phyloP scores from a whole-genome alignment of 2,113 vertebrate genomes.

The Rhombomys opimus region DNA sequence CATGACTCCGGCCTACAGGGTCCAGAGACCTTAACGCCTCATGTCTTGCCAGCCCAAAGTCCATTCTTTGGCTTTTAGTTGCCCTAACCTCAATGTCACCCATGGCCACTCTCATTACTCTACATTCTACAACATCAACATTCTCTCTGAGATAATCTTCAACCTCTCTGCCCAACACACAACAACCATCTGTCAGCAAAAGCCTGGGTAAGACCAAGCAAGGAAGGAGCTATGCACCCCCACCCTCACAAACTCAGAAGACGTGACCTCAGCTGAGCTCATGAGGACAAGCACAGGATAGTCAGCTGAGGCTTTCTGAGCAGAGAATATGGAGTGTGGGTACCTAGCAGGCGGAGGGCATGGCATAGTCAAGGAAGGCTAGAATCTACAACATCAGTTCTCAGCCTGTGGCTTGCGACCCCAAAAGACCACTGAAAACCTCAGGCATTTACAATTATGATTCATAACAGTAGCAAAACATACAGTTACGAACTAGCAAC shows the following conservation, averaged over 20 bases:
- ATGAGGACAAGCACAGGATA: constrained; percentile 41
- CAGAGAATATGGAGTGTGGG: constrained; percentile 16
- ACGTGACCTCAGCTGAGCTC: constrained; percentile 53
- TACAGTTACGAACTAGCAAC: background rate
- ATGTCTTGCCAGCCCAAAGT: constrained; percentile 29
- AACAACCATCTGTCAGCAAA: constrained; percentile 68
- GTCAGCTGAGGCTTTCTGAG: constrained; percentile 51
- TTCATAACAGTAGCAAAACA: background rate
- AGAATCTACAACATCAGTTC: background rate
- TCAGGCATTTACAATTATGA: background rate
- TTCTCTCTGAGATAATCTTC: constrained; percentile 74
- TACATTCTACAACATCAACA: constrained; percentile 70
- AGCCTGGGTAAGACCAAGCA: constrained; percentile 23
- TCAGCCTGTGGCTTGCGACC: background rate
- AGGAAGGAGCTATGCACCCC: background rate
- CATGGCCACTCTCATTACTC: constrained; percentile 49
- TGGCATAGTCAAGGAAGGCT: background rate
- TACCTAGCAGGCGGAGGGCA: background rate
- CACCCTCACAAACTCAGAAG: constrained; percentile 36
- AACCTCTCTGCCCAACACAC: constrained; percentile 63
- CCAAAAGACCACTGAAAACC: background rate
- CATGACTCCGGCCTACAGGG: constrained; percentile 7
- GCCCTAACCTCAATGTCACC: constrained; percentile 11
- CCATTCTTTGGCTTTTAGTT: constrained; percentile 20
- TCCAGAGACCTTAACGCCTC: constrained; percentile 18